Conservation (phyloP, 2,113 vertebrate genomes). For the Aspiorhynchus laticeps region DNA sequence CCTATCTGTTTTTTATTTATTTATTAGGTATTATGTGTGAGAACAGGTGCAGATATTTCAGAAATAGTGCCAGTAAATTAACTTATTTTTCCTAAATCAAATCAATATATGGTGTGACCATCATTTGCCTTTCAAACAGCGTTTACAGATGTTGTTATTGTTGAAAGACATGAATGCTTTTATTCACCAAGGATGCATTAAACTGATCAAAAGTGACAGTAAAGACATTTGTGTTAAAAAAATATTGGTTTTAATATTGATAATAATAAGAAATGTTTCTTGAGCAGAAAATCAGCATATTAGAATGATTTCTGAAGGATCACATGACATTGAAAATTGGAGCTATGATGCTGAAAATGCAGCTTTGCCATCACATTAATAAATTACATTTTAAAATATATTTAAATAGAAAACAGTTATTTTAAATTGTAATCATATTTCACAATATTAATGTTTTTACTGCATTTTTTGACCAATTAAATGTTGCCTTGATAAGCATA, state of each 20-base stretch:
- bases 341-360: background rate
- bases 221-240: background rate
- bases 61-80: background rate
- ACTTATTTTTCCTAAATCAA: background rate
- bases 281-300: background rate
- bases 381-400: background rate
- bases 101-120: background rate
- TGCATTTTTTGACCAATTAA: too few relatives aligned
- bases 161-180: background rate
- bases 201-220: background rate
- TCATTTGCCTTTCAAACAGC: background rate
- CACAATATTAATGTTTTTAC: background rate
- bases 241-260: background rate
- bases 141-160: background rate
- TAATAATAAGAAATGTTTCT: background rate
- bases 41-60: background rate
- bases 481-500: too few relatives aligned
- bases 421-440: background rate
- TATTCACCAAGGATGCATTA: background rate
- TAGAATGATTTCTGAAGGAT: conserved; percentile 7
- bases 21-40: background rate
- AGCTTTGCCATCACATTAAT: background rate
- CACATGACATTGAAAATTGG: background rate
- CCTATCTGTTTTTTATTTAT: background rate
- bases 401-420: background rate